Base-by-base conservation (phyloP, 2,888 invertebrate species). In the Spodoptera littoralis region DNA sequence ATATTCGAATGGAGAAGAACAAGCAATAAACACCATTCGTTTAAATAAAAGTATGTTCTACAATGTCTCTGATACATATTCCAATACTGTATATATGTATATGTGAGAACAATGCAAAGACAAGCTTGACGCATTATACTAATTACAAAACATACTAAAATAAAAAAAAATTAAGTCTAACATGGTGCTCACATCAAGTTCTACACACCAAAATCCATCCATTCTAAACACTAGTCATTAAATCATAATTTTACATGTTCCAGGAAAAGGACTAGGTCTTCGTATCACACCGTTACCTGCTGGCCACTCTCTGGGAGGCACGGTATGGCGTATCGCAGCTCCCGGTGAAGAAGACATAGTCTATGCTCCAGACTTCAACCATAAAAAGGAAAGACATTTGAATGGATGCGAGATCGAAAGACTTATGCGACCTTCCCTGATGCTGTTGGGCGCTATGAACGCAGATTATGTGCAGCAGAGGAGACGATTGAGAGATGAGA, bases 261-360 rank as follows among this genome's bases (percentile, higher is more conserved):
- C 84, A 97, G 98, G 98, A 1, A 99, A 99, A 95, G 99, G 99
- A 0, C 97, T 98, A 87, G 99, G 99, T 0, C 96, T 99, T 30
- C 98, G 98, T 11, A 97, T 98, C 52, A 99, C 99, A 0, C 99
- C 99, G 0, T 92, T 99, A 22, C 98, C 99, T 8, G 99, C 99
- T 1, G 98, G 99, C 1, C 99, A 99, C 90, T 98, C 99, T 96
- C 97, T 99, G 51, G 99, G 99, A 2, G 99, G 99, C 13, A 99
- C 99, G 0, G 98, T 99, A 54, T 99, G 99, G 99, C 98, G 98
- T 84, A 99, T 99, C 24, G 97, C 98, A 41, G 99, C 99, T 85
- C 98, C 99, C 41, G 99, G 99, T 0, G 99, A 99, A 88, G 99
- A 99, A 90, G 99, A 99, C 84, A 99, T 99, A 73, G 97, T 99